These are phyloP conservation scores for Battus philenor DNA, from an alignment of 1,140 invertebrate genomes.

Conservation along the genomic window DNA sequence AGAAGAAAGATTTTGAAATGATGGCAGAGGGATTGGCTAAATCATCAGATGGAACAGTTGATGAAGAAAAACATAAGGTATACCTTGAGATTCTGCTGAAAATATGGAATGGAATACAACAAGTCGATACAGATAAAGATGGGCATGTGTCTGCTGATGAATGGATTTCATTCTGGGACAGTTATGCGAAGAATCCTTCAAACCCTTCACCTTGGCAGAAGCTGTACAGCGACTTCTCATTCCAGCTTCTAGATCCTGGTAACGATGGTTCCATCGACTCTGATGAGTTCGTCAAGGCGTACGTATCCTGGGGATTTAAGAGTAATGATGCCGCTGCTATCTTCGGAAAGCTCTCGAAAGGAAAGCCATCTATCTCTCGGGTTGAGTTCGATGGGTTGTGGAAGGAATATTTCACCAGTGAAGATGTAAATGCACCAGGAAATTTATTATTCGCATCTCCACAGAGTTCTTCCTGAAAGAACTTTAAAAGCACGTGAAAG, in stretches of 20 bases:
- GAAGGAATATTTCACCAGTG: constrained; percentile 84
- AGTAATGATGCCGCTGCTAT: constrained; percentile 81
- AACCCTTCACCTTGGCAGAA: constrained; percentile 84
- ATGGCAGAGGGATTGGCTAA: constrained; percentile 84
- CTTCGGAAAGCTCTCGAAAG: constrained; percentile 82
- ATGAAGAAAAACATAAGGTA: constrained; percentile 79
- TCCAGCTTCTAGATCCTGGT: constrained; percentile 86
- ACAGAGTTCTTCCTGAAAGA: not conserved
- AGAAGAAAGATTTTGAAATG: constrained; percentile 85
- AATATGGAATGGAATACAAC: constrained; percentile 85
- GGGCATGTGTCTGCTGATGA: constrained; percentile 85
- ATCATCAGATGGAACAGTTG: constrained; percentile 81
- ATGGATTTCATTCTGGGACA: constrained; percentile 88
- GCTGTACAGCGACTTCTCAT: constrained; percentile 87
- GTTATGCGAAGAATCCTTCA: constrained; percentile 81
- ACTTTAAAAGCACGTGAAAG: not conserved
- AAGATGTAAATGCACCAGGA: constrained; percentile 81
- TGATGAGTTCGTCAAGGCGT: constrained; percentile 84
- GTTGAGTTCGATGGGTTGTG: constrained; percentile 83
- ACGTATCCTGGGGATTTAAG: constrained; percentile 81
- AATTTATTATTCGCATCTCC: constrained; percentile 78
- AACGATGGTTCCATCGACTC: constrained; percentile 85
- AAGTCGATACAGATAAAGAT: constrained; percentile 85
- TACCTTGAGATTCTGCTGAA: constrained; percentile 81
- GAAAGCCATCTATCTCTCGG: constrained; percentile 79